phyloP scores from a whole-genome alignment of 2,888 invertebrate species.

The Drosophila koepferae region DNA sequence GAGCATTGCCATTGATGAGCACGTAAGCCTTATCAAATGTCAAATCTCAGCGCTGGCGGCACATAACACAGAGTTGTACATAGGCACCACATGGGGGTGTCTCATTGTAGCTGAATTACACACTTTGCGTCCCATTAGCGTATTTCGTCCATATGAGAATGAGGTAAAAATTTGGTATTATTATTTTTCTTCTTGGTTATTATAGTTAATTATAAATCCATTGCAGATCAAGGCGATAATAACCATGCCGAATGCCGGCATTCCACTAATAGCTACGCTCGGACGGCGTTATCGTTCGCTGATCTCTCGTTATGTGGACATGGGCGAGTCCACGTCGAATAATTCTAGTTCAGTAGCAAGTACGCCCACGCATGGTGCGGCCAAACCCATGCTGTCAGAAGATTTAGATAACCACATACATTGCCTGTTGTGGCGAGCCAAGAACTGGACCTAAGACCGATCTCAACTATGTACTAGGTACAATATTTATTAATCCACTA shows the following conservation, averaged over 20 bases:
- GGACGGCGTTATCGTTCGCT: slow-evolving; percentile 94
- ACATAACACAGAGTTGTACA: slow-evolving; percentile 90
- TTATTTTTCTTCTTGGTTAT: background rate
- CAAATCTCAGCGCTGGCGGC: slow-evolving; percentile 88
- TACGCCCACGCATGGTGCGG: slow-evolving; percentile 73
- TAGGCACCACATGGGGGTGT: slow-evolving; percentile 98
- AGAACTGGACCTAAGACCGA: slow-evolving; percentile 83
- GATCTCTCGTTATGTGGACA: slow-evolving; percentile 88
- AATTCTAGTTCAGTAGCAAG: slow-evolving; percentile 46
- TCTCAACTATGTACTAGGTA: slow-evolving; percentile 58
- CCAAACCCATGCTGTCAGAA: slow-evolving; percentile 64
- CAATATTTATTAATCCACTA: slow-evolving; percentile 45
- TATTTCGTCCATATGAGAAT: slow-evolving; percentile 96
- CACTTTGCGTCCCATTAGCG: slow-evolving; percentile 93
- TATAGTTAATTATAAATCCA: background rate
- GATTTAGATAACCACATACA: slow-evolving; percentile 84
- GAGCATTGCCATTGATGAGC: slow-evolving; percentile 95
- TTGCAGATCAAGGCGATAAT: slow-evolving; percentile 88
- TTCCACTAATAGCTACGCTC: slow-evolving; percentile 90
- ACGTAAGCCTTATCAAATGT: slow-evolving; percentile 91
- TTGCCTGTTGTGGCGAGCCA: slow-evolving; percentile 84
- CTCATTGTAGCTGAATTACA: slow-evolving; percentile 94
- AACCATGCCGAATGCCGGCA: slow-evolving; percentile 86
- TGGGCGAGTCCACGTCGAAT: slow-evolving; percentile 63
- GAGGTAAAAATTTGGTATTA: slow-evolving; percentile 86